Conservation (phyloP, 2,113 vertebrate species). For the Blennius ocellaris region DNA sequence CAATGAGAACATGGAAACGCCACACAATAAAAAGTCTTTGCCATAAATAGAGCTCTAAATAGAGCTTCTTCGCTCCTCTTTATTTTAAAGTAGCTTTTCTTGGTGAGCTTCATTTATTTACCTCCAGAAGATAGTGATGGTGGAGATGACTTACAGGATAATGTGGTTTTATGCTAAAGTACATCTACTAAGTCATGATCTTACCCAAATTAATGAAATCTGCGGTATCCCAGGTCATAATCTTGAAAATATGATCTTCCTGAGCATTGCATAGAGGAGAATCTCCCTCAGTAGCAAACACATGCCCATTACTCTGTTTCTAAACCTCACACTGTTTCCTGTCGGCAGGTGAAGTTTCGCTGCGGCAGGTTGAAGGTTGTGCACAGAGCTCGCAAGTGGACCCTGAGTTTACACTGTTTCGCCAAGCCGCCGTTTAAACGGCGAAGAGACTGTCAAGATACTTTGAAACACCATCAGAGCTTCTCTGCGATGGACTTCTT, state of each 20-base stretch:
- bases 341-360: background rate
- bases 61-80: too few species aligned
- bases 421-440: conserved; percentile 12
- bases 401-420: conserved; percentile 9
- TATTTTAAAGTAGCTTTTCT: too few species aligned
- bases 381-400: conserved; percentile 1
- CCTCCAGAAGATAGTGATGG: too few species aligned
- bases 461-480: conserved; percentile 6
- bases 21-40: too few species aligned
- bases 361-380: background rate
- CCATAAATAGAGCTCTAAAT: too few species aligned
- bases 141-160: too few species aligned
- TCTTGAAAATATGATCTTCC: background rate
- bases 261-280: background rate
- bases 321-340: background rate
- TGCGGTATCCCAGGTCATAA: too few species aligned
- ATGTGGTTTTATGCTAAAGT: too few species aligned
- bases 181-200: too few species aligned
- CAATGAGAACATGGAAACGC: too few species aligned
- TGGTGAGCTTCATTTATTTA: too few species aligned
- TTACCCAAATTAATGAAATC: too few species aligned
- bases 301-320: background rate
- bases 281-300: background rate
- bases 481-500: conserved; percentile 29
- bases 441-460: conserved; percentile 10